Evolutionary conservation across 2,113 vertebrate species (phyloP).

Genomic region (Coreoperca whiteheadi): DNA sequence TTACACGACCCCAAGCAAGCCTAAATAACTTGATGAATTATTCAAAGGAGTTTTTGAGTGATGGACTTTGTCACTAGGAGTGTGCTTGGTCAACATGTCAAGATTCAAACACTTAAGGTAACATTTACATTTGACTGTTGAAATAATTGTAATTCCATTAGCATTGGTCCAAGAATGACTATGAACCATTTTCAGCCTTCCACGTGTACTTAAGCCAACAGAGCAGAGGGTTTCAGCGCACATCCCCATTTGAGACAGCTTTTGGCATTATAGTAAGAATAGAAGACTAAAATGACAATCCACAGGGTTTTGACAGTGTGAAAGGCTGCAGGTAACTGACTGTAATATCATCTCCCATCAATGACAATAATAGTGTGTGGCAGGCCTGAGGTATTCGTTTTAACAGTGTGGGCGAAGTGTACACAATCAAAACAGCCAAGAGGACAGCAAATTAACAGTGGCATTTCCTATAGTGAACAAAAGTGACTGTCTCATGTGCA

Average conservation of each 20-base stretch:
- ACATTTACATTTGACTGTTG: neutral
- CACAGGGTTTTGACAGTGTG: neutral
- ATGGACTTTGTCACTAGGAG: neutral
- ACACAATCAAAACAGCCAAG: slow-evolving; percentile 4
- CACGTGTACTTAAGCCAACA: neutral
- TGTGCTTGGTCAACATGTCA: neutral
- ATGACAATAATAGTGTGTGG: neutral
- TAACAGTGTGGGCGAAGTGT: neutral
- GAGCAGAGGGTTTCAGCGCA: neutral
- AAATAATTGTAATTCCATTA: neutral
- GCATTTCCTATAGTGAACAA: slow-evolving; percentile 6
- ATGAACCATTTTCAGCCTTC: neutral
- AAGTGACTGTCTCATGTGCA: neutral
- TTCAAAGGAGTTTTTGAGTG: neutral
- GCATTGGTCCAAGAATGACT: neutral
- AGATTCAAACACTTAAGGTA: neutral
- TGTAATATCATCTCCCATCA: slow-evolving; percentile 3
- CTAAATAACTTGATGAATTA: neutral
- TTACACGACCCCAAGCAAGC: neutral
- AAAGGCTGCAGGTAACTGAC: neutral
- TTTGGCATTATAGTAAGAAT: neutral
- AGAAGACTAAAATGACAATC: neutral
- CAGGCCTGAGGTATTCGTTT: neutral
- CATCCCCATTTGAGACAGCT: neutral
- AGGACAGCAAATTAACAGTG: slow-evolving; percentile 4